Percentiles rank a stretch among this genome's conserved stretches.
phyloP scores from a whole-genome alignment of 2,113 vertebrate species.

The Nycticorax nycticorax region DNA sequence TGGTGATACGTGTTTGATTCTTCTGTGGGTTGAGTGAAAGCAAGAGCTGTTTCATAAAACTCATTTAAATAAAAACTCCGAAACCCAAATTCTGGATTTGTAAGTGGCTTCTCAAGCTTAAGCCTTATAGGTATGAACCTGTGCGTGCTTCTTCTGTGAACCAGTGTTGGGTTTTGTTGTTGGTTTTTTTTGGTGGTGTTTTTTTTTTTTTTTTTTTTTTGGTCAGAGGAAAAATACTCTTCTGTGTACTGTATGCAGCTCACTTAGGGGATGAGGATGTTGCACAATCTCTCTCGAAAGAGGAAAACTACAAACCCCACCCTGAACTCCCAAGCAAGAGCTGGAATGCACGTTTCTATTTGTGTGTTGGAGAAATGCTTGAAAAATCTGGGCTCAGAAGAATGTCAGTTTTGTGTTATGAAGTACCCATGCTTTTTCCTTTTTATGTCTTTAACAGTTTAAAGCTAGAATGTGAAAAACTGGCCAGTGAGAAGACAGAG shows the following conservation, averaged over 20 bases:
- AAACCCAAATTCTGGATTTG: background rate
- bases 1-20: background rate
- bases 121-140: background rate
- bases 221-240: background rate
- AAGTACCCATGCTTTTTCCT: constrained; percentile 26
- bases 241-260: background rate
- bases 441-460: constrained; percentile 80
- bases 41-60: background rate
- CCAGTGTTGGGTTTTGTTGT: fast-evolving
- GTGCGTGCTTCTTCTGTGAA: background rate
- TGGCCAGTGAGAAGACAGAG: constrained; percentile 96
- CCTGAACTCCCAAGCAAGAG: background rate
- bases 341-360: background rate
- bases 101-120: background rate
- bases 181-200: too few relatives aligned
- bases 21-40: background rate
- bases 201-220: background rate
- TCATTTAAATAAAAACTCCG: background rate
- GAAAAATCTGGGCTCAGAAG: background rate
- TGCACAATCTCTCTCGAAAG: background rate
- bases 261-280: background rate
- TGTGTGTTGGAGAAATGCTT: background rate
- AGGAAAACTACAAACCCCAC: background rate
- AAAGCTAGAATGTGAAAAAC: constrained; percentile 96
- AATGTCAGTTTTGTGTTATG: background rate